Evolutionary conservation across 2,797 vertebrate genomes (phyloP).

Genomic region (Poecilia velifera): DNA sequence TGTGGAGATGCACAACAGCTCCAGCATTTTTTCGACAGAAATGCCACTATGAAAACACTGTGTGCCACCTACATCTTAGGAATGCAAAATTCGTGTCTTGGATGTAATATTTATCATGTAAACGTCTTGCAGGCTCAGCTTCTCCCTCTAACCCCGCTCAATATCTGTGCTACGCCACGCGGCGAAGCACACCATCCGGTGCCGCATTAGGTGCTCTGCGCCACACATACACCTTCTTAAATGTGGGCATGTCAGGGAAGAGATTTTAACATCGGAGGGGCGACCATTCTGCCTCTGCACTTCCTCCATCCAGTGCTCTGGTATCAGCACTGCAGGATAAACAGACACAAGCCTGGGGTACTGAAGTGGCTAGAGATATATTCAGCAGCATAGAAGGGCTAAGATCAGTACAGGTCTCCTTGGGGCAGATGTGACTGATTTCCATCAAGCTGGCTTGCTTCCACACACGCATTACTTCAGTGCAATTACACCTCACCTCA

Average conservation of each 20-base stretch:
- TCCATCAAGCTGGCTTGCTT: constrained; percentile 61
- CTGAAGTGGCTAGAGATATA: constrained; percentile 64
- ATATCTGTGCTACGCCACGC: constrained; percentile 60
- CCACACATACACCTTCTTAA: constrained; percentile 60
- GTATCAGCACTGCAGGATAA: constrained; percentile 59
- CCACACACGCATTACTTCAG: constrained; percentile 59
- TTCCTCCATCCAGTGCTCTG: constrained; percentile 22
- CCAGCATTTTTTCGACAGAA: constrained; percentile 69
- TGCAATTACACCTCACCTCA: constrained; percentile 67
- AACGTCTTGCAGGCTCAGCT: constrained; percentile 68
- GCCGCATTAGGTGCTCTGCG: constrained; percentile 57
- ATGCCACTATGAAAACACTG: constrained; percentile 70
- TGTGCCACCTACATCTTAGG: constrained; percentile 60
- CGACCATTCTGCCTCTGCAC: constrained; percentile 42
- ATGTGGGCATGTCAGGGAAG: constrained; percentile 60
- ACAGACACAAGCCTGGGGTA: constrained; percentile 63
- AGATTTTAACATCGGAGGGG: constrained; percentile 53
- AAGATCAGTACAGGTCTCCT: constrained; percentile 52
- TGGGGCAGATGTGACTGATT: constrained; percentile 54
- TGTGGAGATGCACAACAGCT: constrained; percentile 57
- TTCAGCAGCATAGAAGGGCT: constrained; percentile 61
- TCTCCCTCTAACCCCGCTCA: constrained; percentile 52
- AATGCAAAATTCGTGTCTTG: constrained; percentile 71
- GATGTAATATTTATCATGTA: constrained; percentile 80
- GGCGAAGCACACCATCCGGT: constrained; percentile 58